Percentiles rank a stretch among this genome's conserved stretches.
These are phyloP conservation scores for Ophion obscuratus DNA, from an alignment of 2,888 invertebrate species.

Conservation along the genomic window DNA sequence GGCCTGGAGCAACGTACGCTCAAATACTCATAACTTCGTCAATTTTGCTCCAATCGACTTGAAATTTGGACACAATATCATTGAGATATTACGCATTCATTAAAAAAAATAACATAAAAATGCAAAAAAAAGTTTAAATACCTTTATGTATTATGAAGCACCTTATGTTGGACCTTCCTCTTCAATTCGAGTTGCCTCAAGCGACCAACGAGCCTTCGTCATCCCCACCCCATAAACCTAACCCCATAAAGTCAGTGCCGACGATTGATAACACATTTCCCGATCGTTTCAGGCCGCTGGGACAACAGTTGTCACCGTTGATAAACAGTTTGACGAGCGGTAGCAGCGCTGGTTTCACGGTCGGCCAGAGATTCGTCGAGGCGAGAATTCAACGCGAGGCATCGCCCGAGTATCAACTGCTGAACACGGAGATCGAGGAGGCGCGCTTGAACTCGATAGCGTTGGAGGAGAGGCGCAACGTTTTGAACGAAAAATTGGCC, in stretches of 20 bases:
- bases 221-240: too few relatives aligned
- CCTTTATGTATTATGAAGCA: too few relatives aligned
- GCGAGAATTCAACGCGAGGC: conserved; percentile 83
- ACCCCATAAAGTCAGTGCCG: background rate
- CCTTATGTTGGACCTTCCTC: too few relatives aligned
- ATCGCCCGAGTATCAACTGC: conserved; percentile 89
- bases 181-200: too few relatives aligned
- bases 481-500: conserved; percentile 90
- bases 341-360: conserved; percentile 81
- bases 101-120: too few relatives aligned
- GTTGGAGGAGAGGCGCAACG: conserved; percentile 89
- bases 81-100: too few relatives aligned
- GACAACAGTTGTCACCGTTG: conserved; percentile 86
- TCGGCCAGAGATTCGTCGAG: conserved; percentile 85
- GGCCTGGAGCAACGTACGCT: too few relatives aligned
- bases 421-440: conserved; percentile 91
- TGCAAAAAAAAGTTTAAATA: too few relatives aligned
- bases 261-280: background rate
- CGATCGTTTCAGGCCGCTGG: conserved; percentile 85
- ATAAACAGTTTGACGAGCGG: conserved; percentile 85
- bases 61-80: too few relatives aligned
- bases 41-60: too few relatives aligned
- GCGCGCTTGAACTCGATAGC: conserved; percentile 88
- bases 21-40: too few relatives aligned
- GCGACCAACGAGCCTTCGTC: too few relatives aligned